These are phyloP conservation scores for Myotis yumanensis DNA, from an alignment of 2,113 vertebrate species.

Conservation along the genomic window DNA sequence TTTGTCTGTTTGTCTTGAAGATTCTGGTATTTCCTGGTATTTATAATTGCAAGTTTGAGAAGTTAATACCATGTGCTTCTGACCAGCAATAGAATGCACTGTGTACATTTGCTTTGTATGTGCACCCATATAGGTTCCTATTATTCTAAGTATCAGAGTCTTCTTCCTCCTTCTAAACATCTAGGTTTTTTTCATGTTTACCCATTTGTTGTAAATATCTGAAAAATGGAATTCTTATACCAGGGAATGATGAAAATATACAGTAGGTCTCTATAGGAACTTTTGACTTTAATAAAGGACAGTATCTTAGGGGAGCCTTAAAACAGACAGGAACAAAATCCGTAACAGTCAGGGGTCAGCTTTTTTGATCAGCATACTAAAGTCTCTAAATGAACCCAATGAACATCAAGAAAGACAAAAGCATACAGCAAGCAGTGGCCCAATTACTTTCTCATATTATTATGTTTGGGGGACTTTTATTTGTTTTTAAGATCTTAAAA, in stretches of 20 bases:
- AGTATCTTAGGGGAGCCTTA: neutral
- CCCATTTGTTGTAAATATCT: neutral
- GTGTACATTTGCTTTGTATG: neutral
- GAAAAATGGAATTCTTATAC: neutral
- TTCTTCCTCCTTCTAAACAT: neutral
- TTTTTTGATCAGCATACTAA: neutral
- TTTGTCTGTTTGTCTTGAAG: neutral
- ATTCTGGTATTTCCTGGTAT: neutral
- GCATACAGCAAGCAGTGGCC: neutral
- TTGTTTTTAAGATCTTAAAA: too few relatives aligned
- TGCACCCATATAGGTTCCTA: neutral
- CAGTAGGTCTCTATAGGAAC: neutral
- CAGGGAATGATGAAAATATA: neutral
- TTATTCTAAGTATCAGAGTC: neutral
- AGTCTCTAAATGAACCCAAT: neutral
- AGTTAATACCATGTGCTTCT: neutral
- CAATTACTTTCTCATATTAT: neutral
- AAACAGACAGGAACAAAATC: neutral
- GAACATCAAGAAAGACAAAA: neutral
- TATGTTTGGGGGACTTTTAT: too few relatives aligned
- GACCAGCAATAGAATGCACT: neutral
- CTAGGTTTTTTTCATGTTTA: neutral
- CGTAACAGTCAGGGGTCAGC: neutral
- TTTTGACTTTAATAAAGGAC: neutral
- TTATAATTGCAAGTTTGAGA: neutral